Conservation (phyloP, 2,113 vertebrate species). For the Pantherophis guttatus region DNA sequence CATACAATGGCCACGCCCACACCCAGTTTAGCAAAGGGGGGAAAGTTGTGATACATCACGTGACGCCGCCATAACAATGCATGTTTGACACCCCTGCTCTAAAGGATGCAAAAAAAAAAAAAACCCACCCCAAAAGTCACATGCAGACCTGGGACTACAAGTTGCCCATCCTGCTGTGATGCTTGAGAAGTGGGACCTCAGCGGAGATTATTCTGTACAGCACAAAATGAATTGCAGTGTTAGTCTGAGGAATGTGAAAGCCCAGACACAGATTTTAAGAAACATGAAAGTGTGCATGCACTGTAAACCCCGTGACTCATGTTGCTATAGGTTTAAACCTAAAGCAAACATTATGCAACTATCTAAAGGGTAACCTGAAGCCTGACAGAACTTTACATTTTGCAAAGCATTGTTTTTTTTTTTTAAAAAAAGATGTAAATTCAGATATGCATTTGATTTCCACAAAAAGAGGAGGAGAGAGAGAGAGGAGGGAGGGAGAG, state of each 20-base stretch:
- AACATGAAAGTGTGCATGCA: not conserved
- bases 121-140: not conserved
- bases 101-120: not conserved
- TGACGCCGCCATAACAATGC: accelerated
- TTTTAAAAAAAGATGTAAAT: not conserved
- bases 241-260: conserved; percentile 9
- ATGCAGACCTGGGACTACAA: not conserved
- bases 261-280: not conserved
- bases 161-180: not conserved
- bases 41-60: no score
- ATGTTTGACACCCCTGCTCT: not conserved
- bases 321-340: conserved; percentile 2
- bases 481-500: not conserved
- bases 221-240: not conserved
- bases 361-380: not conserved
- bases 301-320: not conserved
- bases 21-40: no score
- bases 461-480: not conserved
- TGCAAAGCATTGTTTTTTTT: conserved; percentile 4
- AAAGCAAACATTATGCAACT: conserved; percentile 11
- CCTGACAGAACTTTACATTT: not conserved
- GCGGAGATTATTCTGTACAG: not conserved
- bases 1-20: no score
- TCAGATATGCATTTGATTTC: conserved; percentile 39
- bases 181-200: not conserved